Base-by-base conservation (phyloP, 1,140 invertebrate genomes). In the Drosophila simulans region DNA sequence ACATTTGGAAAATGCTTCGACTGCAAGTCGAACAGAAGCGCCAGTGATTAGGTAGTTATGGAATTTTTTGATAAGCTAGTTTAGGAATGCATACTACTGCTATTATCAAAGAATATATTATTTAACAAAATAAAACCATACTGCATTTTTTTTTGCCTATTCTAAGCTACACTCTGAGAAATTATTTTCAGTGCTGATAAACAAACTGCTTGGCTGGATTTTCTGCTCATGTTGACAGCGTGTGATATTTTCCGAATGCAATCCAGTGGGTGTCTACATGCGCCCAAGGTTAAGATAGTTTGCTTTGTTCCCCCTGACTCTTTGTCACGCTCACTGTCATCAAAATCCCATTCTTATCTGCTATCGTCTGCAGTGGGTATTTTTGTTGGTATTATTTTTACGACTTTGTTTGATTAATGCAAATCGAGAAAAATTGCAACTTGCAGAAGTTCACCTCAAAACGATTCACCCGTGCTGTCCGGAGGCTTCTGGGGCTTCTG, bases 241-340 rank as follows among this genome's bases (percentile, higher is more conserved):
- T 86, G 82, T 86, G 82, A 86, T 77, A 80, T 59, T 73, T 63
- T 40, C 63, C 48, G 70, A 82, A 79, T 86, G 82, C 82, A 86
- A 82, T 57, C 48, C 45, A 51, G 55, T 57, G 71, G 59, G 71
- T 55, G 71, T 53, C 48, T 37, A 64, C 53, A 68, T 55, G 60
- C 42, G 57, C 57, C 52, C 74, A 82, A 82, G 79, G 79, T 81
- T 71, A 75, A 48, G 69, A 80, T 74, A 59, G 57, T 56, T 58
- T 51, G 39, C 54, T 17, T 34, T 15, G 48, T 12, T 31, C 11
- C 31, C n/a, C 11, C 31, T 31, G 27, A 11, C 22, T 42, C 42
- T 31, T 31, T 58, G 13, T 57, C 53, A 42, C 49, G 54, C 73
- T 66, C 49, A n/a, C 39, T 52, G 51, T 66, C 63, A 66, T 66